phyloP scores from a whole-genome alignment of 2,888 invertebrate species.

The Caenorhabditis japonica region DNA sequence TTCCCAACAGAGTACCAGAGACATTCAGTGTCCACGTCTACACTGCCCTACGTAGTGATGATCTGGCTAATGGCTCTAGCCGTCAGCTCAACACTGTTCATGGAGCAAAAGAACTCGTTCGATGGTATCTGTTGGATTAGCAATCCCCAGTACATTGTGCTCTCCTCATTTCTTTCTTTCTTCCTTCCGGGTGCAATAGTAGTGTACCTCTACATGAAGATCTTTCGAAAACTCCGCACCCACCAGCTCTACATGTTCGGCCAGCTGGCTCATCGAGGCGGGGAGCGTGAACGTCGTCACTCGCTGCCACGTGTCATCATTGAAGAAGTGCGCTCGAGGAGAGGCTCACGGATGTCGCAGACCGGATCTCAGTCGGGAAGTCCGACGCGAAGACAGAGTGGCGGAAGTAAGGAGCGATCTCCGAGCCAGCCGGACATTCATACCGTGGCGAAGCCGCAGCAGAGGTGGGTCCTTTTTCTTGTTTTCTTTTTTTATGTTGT shows the following conservation, averaged over 20 bases:
- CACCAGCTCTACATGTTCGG: slow-evolving; percentile 71
- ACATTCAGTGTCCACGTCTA: slow-evolving; percentile 65
- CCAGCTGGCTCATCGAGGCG: slow-evolving; percentile 54
- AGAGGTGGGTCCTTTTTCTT: slow-evolving; percentile 66
- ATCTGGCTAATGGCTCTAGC: slow-evolving; percentile 69
- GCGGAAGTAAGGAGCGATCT: slow-evolving; percentile 64
- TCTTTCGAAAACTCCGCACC: slow-evolving; percentile 65
- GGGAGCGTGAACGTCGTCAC: slow-evolving; percentile 50
- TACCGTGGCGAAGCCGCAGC: slow-evolving; percentile 59
- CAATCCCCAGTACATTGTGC: slow-evolving; percentile 69
- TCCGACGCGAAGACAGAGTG: slow-evolving; percentile 61
- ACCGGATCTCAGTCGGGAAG: slow-evolving; percentile 64
- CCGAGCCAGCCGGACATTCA: slow-evolving; percentile 70
- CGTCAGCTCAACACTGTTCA: slow-evolving; percentile 64
- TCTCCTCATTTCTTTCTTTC: slow-evolving; percentile 68
- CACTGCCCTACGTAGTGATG: slow-evolving; percentile 64
- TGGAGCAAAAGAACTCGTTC: slow-evolving; percentile 54
- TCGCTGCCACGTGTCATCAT: slow-evolving; percentile 68
- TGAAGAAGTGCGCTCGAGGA: slow-evolving; percentile 67
- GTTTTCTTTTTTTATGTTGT: too few species aligned
- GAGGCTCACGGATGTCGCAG: slow-evolving; percentile 66
- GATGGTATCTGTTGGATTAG: slow-evolving; percentile 68
- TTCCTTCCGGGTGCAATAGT: slow-evolving; percentile 69
- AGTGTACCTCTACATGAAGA: slow-evolving; percentile 68
- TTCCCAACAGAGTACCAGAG: slow-evolving; percentile 72